These are phyloP conservation scores for Melanostoma mellinum DNA, from an alignment of 2,888 invertebrate species.

Conservation along the genomic window DNA sequence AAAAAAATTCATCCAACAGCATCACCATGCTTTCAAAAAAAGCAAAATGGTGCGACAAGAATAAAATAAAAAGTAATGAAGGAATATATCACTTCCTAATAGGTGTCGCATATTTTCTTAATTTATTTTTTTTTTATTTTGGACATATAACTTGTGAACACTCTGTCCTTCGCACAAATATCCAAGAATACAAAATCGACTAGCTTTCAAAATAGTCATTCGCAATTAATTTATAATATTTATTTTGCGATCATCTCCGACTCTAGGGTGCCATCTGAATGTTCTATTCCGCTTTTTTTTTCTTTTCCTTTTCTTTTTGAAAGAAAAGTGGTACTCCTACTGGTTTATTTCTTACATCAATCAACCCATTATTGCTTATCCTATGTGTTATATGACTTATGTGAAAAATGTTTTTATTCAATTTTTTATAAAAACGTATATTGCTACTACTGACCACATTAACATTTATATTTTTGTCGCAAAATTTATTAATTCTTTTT, in stretches of 20 bases:
- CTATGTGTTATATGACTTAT: conserved; percentile 51
- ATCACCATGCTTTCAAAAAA: background rate
- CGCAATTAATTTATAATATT: background rate
- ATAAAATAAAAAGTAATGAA: conserved; percentile 18
- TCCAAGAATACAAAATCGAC: conserved; percentile 28
- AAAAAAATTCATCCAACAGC: conserved; percentile 12
- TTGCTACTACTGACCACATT: conserved; percentile 12
- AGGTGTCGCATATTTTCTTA: conserved; percentile 30
- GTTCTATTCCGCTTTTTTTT: background rate
- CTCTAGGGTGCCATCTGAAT: too few relatives aligned
- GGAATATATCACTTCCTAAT: conserved; percentile 34
- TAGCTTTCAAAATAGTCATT: conserved; percentile 38
- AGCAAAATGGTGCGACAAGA: background rate
- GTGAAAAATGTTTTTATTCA: conserved; percentile 54
- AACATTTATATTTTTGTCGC: conserved; percentile 56
- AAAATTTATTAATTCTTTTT: conserved; percentile 45
- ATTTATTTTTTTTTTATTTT: conserved; percentile 25
- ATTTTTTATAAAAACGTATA: conserved; percentile 40
- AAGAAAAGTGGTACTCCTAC: conserved; percentile 33
- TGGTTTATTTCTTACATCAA: conserved; percentile 52
- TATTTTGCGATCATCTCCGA: too few relatives aligned
- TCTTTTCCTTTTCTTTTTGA: conserved; percentile 7
- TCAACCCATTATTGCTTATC: conserved; percentile 59
- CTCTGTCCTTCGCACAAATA: conserved; percentile 58
- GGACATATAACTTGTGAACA: conserved; percentile 34